Percentiles rank a stretch among this genome's conserved stretches.
Conservation (phyloP, 1,140 invertebrate genomes). For the Ceratitis capitata region DNA sequence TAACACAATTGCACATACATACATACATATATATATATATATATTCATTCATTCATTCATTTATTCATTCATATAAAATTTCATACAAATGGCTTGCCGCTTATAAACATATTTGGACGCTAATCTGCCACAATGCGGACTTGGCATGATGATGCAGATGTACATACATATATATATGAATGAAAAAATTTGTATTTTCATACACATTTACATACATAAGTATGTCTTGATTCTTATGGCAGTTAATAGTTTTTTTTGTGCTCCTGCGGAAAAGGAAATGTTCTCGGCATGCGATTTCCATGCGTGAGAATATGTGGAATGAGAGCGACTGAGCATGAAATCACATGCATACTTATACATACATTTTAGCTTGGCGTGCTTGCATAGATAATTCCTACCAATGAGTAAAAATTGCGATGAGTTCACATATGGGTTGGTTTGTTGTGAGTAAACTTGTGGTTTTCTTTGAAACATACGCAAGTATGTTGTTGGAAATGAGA, state of each 20-base stretch:
- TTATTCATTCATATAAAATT: too few species aligned
- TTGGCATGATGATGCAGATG: too few species aligned
- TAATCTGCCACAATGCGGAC: conserved; percentile 22
- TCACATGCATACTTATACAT: neutral
- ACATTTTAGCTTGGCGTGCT: neutral
- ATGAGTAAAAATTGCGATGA: too few species aligned
- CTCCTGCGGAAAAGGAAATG: conserved; percentile 1
- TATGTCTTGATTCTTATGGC: neutral
- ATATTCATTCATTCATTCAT: neutral
- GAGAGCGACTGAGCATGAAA: too few species aligned
- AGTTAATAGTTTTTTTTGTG: conserved; percentile 3
- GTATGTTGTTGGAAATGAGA: too few species aligned
- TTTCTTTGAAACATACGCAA: too few species aligned
- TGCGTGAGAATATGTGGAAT: neutral
- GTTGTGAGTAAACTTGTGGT: too few species aligned
- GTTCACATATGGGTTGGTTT: too few species aligned
- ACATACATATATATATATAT: neutral
- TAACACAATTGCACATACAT: neutral
- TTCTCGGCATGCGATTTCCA: neutral
- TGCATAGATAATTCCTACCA: too few species aligned
- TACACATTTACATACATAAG: neutral
- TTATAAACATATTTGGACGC: conserved; percentile 24
- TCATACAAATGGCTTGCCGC: neutral
- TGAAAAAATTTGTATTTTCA: neutral
- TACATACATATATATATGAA: neutral